Evolutionary conservation across 2,113 vertebrate species (phyloP).

Genomic region (Dicentrarchus labrax): DNA sequence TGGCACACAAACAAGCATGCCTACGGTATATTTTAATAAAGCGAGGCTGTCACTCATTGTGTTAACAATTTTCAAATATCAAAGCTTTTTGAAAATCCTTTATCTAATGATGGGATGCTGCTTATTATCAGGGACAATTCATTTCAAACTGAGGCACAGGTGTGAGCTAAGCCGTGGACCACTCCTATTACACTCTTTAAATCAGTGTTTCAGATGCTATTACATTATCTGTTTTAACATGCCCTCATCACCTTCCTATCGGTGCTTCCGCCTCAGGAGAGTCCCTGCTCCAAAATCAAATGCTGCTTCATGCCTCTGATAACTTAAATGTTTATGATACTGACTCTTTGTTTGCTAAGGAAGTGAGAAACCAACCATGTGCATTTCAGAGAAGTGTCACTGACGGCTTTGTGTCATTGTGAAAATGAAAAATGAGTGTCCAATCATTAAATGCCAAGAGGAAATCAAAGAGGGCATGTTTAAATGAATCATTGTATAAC

Average conservation of each 20-base stretch:
- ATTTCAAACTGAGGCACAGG: slow-evolving; percentile 10
- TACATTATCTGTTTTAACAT: slow-evolving; percentile 17
- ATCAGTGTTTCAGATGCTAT: slow-evolving; percentile 1
- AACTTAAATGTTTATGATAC: background rate
- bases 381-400: background rate
- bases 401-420: background rate
- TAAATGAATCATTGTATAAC: background rate
- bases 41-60: slow-evolving; percentile 54
- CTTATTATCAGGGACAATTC: background rate
- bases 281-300: background rate
- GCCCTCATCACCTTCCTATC: background rate
- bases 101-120: slow-evolving; percentile 18
- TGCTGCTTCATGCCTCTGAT: background rate
- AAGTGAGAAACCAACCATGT: background rate
- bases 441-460: slow-evolving; percentile 39
- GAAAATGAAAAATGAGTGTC: slow-evolving; percentile 15
- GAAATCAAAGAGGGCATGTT: slow-evolving; percentile 30
- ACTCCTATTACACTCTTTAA: background rate
- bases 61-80: slow-evolving; percentile 35
- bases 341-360: background rate
- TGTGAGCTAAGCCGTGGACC: background rate
- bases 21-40: slow-evolving; percentile 64
- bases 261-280: background rate
- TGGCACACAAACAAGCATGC: slow-evolving; percentile 62
- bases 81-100: slow-evolving; percentile 8